phyloP scores from a whole-genome alignment of 2,888 invertebrate genomes.

The Drosophila imparisetae region DNA sequence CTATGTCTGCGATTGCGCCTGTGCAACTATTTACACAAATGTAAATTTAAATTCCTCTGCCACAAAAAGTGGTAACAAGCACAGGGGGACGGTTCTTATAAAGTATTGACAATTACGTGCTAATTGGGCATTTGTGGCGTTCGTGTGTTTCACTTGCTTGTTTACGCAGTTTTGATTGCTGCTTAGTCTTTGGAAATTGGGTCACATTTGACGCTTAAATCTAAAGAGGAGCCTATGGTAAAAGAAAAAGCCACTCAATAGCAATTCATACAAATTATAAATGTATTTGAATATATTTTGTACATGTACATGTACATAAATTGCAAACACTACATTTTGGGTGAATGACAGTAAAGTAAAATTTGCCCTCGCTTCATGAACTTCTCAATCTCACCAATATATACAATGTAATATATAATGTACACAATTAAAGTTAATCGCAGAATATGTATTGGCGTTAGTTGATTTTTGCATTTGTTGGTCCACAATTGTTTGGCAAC shows the following conservation, averaged over 20 bases:
- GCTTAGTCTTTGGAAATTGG: neutral
- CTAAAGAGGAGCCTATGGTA: neutral
- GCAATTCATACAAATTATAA: neutral
- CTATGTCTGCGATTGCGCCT: constrained; percentile 11
- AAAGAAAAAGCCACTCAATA: neutral
- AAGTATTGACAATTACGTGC: constrained; percentile 72
- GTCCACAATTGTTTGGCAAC: constrained; percentile 27
- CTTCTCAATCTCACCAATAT: neutral
- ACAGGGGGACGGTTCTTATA: constrained; percentile 28
- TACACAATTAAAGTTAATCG: neutral
- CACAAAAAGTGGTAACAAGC: constrained; percentile 20
- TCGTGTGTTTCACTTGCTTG: neutral
- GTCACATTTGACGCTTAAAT: neutral
- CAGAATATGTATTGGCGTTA: neutral
- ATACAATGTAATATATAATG: neutral
- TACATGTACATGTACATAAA: neutral
- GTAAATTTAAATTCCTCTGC: constrained; percentile 67
- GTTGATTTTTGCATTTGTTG: constrained; percentile 24
- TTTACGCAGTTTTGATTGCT: neutral
- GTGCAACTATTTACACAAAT: constrained; percentile 31
- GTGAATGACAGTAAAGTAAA: neutral
- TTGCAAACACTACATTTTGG: neutral
- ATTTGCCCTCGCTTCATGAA: neutral
- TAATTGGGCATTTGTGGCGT: constrained; percentile 51
- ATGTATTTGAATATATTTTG: neutral